Evolutionary conservation across 2,113 vertebrate species (phyloP).

Genomic region (Menura novaehollandiae): DNA sequence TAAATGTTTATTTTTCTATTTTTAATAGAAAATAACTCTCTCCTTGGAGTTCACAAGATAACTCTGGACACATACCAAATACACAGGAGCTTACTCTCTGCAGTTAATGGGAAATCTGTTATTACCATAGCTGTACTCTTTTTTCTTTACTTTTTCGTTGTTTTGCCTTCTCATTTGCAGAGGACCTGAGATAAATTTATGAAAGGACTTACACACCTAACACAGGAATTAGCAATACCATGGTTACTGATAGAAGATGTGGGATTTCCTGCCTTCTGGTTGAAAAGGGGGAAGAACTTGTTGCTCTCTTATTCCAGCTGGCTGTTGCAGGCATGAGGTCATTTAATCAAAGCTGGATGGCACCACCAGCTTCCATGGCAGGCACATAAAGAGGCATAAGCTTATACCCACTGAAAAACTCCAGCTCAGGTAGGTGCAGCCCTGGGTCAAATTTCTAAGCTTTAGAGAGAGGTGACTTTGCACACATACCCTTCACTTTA

Average conservation of each 20-base stretch:
- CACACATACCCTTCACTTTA: background rate
- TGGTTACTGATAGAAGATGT: background rate
- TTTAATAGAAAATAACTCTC: background rate
- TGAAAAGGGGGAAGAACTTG: background rate
- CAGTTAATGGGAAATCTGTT: background rate
- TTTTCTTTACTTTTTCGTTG: background rate
- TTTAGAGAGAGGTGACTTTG: background rate
- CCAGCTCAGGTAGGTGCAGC: background rate
- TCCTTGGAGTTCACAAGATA: background rate
- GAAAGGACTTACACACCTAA: background rate
- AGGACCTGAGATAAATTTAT: background rate
- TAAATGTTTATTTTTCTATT: background rate
- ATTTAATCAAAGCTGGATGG: background rate
- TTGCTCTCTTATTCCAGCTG: background rate
- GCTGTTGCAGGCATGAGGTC: background rate
- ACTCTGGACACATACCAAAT: background rate
- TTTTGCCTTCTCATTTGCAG: background rate
- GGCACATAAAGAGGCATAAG: background rate
- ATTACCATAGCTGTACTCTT: background rate
- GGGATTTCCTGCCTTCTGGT: background rate
- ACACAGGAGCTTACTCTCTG: background rate
- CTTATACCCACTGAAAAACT: background rate
- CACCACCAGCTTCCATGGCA: background rate
- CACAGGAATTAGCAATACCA: background rate
- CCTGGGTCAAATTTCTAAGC: background rate